Percentiles rank a stretch among this genome's conserved stretches.
Evolutionary conservation across 2,113 vertebrate genomes (phyloP).

Genomic region (Sorex fumeus): DNA sequence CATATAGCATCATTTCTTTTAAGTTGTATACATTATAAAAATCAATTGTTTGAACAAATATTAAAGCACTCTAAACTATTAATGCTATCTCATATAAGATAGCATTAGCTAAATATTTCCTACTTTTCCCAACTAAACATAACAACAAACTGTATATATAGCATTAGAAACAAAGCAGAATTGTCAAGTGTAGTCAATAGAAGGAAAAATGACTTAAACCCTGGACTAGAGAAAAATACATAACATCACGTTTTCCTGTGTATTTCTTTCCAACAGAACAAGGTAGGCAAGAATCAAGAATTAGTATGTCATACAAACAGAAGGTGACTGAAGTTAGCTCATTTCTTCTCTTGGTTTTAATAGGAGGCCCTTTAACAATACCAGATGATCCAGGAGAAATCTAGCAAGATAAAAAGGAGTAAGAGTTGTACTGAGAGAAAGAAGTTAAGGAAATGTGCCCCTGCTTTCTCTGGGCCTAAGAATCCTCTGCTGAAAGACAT

Average conservation of each 20-base stretch:
- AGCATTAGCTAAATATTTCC: neutral
- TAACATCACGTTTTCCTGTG: neutral
- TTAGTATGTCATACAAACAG: neutral
- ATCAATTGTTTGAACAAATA: neutral
- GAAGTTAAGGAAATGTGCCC: no score
- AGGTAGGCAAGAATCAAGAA: neutral
- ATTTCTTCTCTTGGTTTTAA: neutral
- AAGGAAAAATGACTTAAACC: neutral
- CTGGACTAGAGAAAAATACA: neutral
- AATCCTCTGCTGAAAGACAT: no score
- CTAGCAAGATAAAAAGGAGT: no score
- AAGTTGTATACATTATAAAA: neutral
- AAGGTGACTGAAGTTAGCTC: neutral
- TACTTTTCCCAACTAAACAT: neutral
- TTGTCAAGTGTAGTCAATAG: neutral
- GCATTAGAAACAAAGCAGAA: neutral
- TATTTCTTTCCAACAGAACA: neutral
- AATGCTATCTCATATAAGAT: neutral
- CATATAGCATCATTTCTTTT: neutral
- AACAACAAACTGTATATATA: slow-evolving; percentile 8
- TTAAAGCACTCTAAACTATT: slow-evolving; percentile 21
- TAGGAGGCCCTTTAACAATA: neutral
- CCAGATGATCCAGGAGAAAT: neutral
- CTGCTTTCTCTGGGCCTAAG: no score
- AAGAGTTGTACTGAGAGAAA: no score